Evolutionary conservation across 2,113 vertebrate genomes (phyloP).

Genomic region (Odocoileus virginianus): DNA sequence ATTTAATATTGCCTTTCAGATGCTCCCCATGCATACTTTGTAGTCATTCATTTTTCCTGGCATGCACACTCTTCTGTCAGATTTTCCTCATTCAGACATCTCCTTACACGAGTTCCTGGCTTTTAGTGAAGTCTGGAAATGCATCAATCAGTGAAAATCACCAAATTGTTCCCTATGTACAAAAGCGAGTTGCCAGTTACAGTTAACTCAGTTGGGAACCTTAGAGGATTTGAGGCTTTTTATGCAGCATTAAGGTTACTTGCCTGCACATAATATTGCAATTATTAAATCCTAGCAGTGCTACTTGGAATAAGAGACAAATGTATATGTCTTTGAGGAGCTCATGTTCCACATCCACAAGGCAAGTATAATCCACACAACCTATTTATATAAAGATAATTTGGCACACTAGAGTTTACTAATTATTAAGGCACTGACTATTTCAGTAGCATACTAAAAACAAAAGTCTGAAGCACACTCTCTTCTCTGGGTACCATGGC

Average conservation of each 20-base stretch:
- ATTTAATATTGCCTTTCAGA: slow-evolving; percentile 59
- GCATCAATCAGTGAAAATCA: slow-evolving; percentile 62
- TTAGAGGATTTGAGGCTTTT: slow-evolving; percentile 67
- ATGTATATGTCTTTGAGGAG: neutral
- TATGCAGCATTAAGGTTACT: slow-evolving; percentile 59
- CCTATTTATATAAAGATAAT: neutral
- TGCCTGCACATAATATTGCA: slow-evolving; percentile 34
- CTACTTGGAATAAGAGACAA: slow-evolving; percentile 6
- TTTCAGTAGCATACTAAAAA: neutral
- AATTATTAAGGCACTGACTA: neutral
- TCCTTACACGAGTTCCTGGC: slow-evolving; percentile 54
- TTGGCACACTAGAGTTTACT: neutral
- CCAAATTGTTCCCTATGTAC: slow-evolving; percentile 58
- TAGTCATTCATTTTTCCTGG: slow-evolving; percentile 7
- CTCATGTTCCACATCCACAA: slow-evolving; percentile 47
- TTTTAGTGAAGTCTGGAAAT: slow-evolving; percentile 70
- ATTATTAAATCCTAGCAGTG: slow-evolving; percentile 54
- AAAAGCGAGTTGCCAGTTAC: slow-evolving; percentile 59
- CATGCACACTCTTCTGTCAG: slow-evolving; percentile 36
- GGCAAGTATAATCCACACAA: neutral
- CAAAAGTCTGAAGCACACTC: neutral
- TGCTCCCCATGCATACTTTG: neutral
- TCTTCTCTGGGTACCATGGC: neutral
- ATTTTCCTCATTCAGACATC: slow-evolving; percentile 44
- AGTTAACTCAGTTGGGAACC: slow-evolving; percentile 57